Percentiles rank a stretch among this genome's conserved stretches.
These are phyloP conservation scores for Siphamia tubifer DNA, from an alignment of 2,113 vertebrate species.

Conservation along the genomic window DNA sequence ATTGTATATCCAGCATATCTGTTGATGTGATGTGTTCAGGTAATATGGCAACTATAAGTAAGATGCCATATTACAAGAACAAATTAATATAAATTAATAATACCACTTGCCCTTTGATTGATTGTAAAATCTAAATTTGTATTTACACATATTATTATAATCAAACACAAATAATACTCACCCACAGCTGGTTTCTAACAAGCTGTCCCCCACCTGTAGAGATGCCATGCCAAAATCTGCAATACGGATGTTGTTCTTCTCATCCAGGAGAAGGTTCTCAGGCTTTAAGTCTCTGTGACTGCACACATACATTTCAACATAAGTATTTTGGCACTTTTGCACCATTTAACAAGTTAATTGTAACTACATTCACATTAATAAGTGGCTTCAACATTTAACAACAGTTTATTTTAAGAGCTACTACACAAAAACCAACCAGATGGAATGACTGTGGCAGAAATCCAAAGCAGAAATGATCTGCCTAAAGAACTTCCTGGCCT, in stretches of 20 bases:
- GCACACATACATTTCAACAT: conserved; percentile 25
- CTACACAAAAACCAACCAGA: conserved; percentile 81
- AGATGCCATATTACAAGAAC: background rate
- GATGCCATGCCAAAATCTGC: conserved; percentile 95
- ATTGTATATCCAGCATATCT: background rate
- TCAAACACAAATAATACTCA: conserved; percentile 70
- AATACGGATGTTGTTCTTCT: conserved; percentile 94
- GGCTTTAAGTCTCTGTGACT: conserved; percentile 95
- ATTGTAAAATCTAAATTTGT: background rate
- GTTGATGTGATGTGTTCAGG: background rate
- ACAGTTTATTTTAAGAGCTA: background rate
- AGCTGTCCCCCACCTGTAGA: conserved; percentile 93
- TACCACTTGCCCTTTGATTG: background rate
- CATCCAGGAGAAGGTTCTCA: conserved; percentile 91
- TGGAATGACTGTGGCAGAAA: conserved; percentile 94
- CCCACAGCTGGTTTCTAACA: conserved; percentile 95
- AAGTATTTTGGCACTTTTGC: background rate
- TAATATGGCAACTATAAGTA: background rate
- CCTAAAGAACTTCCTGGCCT: conserved; percentile 94
- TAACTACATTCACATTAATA: background rate
- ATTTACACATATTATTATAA: background rate
- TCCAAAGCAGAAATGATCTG: conserved; percentile 94
- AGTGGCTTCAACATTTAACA: background rate
- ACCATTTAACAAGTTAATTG: background rate
- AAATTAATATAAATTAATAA: background rate